Conservation (phyloP, 2,888 invertebrate genomes). For the Drosophila prostipennis region DNA sequence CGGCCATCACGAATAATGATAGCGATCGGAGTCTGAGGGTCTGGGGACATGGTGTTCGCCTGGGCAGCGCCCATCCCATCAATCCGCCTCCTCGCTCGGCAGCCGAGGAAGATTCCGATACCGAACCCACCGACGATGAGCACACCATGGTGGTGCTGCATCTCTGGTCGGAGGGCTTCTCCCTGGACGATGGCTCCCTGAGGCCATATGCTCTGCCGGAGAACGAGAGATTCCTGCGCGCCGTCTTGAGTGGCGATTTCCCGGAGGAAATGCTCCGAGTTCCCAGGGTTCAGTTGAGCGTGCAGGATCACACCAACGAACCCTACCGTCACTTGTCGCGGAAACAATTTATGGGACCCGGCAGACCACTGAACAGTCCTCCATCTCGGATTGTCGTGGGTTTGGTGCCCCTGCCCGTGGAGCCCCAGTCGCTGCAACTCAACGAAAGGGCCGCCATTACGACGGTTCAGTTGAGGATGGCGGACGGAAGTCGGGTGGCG, state of each 20-base stretch:
- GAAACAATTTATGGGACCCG: conserved; percentile 61
- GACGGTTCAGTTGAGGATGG: conserved; percentile 59
- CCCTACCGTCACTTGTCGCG: conserved; percentile 50
- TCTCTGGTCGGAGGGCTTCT: conserved; percentile 67
- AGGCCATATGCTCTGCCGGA: conserved; percentile 57
- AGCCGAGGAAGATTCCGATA: conserved; percentile 45
- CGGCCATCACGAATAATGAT: conserved; percentile 60
- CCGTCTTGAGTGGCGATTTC: conserved; percentile 62
- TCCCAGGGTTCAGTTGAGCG: conserved; percentile 46
- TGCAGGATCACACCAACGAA: conserved; percentile 62
- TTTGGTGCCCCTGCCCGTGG: neutral
- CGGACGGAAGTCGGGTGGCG: conserved; percentile 62
- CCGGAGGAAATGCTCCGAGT: conserved; percentile 57
- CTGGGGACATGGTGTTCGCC: conserved; percentile 60
- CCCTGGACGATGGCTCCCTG: conserved; percentile 59
- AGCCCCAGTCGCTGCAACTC: conserved; percentile 32
- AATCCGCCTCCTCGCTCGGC: conserved; percentile 48
- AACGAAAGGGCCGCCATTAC: conserved; percentile 43
- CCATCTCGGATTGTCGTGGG: neutral
- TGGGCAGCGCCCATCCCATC: conserved; percentile 68
- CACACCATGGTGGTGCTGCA: conserved; percentile 54
- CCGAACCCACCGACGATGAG: conserved; percentile 43
- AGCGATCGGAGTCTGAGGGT: conserved; percentile 63
- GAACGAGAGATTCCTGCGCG: conserved; percentile 57
- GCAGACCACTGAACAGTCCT: conserved; percentile 42